Evolutionary conservation across 2,888 invertebrate genomes (phyloP).

Genomic region (Archips xylosteana): DNA sequence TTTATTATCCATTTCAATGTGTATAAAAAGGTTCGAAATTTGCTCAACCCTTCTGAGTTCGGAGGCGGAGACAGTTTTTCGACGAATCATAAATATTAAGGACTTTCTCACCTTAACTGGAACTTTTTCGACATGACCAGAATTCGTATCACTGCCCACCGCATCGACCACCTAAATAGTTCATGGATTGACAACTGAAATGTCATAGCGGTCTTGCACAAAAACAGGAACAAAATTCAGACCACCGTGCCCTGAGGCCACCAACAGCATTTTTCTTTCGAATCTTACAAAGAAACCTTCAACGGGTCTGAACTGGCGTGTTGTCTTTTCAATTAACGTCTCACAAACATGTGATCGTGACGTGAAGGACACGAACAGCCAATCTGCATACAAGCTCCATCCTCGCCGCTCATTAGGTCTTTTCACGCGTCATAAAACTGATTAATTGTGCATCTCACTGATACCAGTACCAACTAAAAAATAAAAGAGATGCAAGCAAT

Average conservation of each 20-base stretch:
- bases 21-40: neutral
- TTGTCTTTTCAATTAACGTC: constrained; percentile 43
- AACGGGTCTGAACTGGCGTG: constrained; percentile 1
- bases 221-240: constrained; percentile 53
- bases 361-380: constrained; percentile 37
- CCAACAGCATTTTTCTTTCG: constrained; percentile 26
- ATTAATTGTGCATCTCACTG: constrained; percentile 74
- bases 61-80: neutral
- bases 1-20: too few relatives aligned
- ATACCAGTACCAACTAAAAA: constrained; percentile 62
- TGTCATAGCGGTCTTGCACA: constrained; percentile 50
- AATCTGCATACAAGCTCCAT: constrained; percentile 57
- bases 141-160: constrained; percentile 48
- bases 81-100: neutral
- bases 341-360: constrained; percentile 37
- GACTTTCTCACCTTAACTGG: constrained; percentile 37
- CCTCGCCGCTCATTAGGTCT: constrained; percentile 68
- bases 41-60: neutral
- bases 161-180: constrained; percentile 54
- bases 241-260: constrained; percentile 49
- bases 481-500: constrained; percentile 64
- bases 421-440: constrained; percentile 80
- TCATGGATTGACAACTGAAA: constrained; percentile 28
- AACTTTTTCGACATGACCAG: constrained; percentile 50
- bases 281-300: constrained; percentile 20